Evolutionary conservation across 2,888 invertebrate species (phyloP).

Genomic region (Ophion costatus): DNA sequence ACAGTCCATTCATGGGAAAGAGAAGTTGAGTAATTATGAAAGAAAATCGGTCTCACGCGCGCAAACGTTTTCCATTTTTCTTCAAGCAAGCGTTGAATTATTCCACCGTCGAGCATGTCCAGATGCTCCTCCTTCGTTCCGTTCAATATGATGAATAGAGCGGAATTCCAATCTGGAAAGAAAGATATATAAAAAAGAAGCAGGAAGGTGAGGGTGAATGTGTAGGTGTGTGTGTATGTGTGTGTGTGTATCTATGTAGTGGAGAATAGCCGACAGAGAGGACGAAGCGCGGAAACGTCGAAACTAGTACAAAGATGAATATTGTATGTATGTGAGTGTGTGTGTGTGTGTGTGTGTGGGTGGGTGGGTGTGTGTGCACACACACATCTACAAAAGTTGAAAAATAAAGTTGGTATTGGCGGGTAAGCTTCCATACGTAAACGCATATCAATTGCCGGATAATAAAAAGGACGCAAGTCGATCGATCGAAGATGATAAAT

Average conservation of each 20-base stretch:
- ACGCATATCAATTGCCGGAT: constrained; percentile 14
- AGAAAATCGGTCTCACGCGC: constrained; percentile 86
- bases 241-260: constrained; percentile 34
- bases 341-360: too few species aligned
- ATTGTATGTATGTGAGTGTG: background rate
- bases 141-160: constrained; percentile 97
- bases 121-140: constrained; percentile 99
- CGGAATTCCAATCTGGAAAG: constrained; percentile 97
- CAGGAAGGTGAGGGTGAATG: constrained; percentile 25
- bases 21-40: constrained; percentile 35
- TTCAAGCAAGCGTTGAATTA: constrained; percentile 97
- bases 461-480: background rate
- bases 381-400: background rate
- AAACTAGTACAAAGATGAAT: constrained; percentile 27
- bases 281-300: background rate
- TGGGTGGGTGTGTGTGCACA: background rate
- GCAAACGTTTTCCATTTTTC: constrained; percentile 99
- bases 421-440: constrained; percentile 16
- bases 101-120: constrained; percentile 99
- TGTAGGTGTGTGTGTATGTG: constrained; percentile 26
- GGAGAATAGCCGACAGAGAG: constrained; percentile 20
- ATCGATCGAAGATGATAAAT: background rate
- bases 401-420: constrained; percentile 20
- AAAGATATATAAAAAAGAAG: constrained; percentile 49
- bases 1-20: background rate